Conservation (phyloP, 2,888 invertebrate genomes). For the Napeogenes inachia region DNA sequence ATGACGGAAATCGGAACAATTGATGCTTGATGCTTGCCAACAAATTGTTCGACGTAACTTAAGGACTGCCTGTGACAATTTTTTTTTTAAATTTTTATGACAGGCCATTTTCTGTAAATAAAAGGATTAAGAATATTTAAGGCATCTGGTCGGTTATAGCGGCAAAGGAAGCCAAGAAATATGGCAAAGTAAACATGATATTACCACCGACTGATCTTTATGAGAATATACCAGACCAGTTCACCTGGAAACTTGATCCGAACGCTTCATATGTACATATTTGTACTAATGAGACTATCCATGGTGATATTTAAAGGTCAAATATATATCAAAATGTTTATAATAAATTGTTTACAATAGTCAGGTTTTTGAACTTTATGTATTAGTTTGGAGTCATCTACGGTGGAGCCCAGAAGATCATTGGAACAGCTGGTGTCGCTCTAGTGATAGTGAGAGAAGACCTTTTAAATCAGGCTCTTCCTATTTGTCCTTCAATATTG, state of each 20-base stretch:
- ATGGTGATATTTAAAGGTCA: constrained; percentile 79
- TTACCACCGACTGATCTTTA: constrained; percentile 85
- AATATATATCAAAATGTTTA: no score
- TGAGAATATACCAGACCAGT: constrained; percentile 84
- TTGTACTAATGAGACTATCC: constrained; percentile 98
- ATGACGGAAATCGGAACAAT: no score
- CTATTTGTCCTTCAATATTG: constrained; percentile 89
- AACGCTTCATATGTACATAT: constrained; percentile 97
- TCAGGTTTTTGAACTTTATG: not conserved
- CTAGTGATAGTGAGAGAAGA: constrained; percentile 96
- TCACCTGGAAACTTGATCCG: constrained; percentile 89
- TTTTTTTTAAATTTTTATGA: no score
- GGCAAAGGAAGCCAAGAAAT: constrained; percentile 96
- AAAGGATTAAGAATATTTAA: constrained; percentile 37
- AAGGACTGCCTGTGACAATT: no score
- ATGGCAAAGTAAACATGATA: constrained; percentile 92
- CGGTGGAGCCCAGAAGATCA: constrained; percentile 98
- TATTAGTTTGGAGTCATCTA: constrained; percentile 92
- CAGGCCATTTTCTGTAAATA: no score
- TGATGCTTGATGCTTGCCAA: no score
- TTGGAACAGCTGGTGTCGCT: constrained; percentile 96
- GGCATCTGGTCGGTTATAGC: constrained; percentile 98
- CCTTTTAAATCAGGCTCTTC: constrained; percentile 86
- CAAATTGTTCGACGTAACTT: no score
- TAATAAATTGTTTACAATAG: not conserved